These are phyloP conservation scores for Pampus argenteus DNA, from an alignment of 2,797 vertebrate genomes.

Conservation along the genomic window DNA sequence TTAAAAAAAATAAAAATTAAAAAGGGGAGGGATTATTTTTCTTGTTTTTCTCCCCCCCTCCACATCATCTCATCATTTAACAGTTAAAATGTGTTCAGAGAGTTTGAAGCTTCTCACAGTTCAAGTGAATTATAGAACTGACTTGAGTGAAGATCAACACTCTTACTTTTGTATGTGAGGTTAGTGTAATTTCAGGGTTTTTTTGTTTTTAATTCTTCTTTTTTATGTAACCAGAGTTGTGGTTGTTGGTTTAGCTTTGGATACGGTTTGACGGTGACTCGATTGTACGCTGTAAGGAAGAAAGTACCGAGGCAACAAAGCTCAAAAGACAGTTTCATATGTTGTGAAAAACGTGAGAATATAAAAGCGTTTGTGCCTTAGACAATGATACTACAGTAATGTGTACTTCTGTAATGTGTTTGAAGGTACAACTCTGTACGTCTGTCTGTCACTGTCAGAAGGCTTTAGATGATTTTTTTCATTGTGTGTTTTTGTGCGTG, in stretches of 20 bases:
- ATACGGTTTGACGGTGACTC: constrained; percentile 1
- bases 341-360: constrained; percentile 35
- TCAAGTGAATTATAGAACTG: constrained; percentile 28
- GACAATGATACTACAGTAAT: constrained; percentile 47
- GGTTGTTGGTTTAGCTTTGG: constrained; percentile 15
- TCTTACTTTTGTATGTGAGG: constrained; percentile 19
- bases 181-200: constrained; percentile 17
- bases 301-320: constrained; percentile 28
- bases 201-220: constrained; percentile 30
- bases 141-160: constrained; percentile 31
- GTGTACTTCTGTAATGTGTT: constrained; percentile 15
- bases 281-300: constrained; percentile 29
- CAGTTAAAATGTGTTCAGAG: constrained; percentile 30
- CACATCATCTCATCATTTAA: constrained; percentile 27
- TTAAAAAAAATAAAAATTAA: no score
- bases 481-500: constrained; percentile 10
- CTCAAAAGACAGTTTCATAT: constrained; percentile 20
- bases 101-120: constrained; percentile 29
- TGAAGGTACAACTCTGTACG: constrained; percentile 3
- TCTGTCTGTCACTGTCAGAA: constrained; percentile 2
- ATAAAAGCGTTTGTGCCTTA: constrained; percentile 82
- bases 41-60: background rate
- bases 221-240: constrained; percentile 23
- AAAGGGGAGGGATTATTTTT: background rate
- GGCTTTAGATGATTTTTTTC: constrained; percentile 8